Base-by-base conservation (phyloP, 2,113 vertebrate species). In the Butorides virescens region DNA sequence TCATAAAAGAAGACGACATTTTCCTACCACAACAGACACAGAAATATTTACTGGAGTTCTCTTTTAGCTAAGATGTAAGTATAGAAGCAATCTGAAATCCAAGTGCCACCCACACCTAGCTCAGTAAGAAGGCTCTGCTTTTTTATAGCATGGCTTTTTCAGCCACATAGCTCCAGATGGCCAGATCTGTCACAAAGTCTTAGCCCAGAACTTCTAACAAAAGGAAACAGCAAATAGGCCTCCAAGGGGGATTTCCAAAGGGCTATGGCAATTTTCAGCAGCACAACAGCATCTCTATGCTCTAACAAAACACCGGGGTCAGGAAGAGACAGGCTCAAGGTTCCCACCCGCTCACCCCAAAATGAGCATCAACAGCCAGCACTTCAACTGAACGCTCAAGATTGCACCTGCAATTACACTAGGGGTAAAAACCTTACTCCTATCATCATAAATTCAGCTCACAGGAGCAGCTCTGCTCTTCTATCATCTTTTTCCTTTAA, bases 1-100 rank as follows among this genome's bases (percentile, higher is more conserved):
- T 67, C 82, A 50, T 56, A 19, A 88, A 89, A 92, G 70, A 89
- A 20, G 59, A 91, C 5, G 18, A 73, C 80, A 75, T 93, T 53
- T 59, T 76, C 42, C 37, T 21, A 86, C 98, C 98, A 97, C 97
- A 97, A 94, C 75, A 97, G 95, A 87, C 61, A 73, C 58, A 34
- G 17, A 74, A 96, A 81, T 67, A 86, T 30, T 91, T 47, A 26
- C 50, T 63, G 44, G 56, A 62, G 63, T 61, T 83, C 86, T 92
- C 94, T 91, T 96, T 93, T 84, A 90, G 77, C 73, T 86, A 63
- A 66, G 77, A 42, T 55, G 92, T 84, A 97, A 96, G 94, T 91
- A 95, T 83, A 96, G 96, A 71, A 77, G 65, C 52, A 67, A 94
- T 70, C 78, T 85, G 80, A 91, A 73, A 55, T 63, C 0, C 1